Evolutionary conservation across 2,113 vertebrate species (phyloP).

Genomic region (Macroglossus sobrinus): DNA sequence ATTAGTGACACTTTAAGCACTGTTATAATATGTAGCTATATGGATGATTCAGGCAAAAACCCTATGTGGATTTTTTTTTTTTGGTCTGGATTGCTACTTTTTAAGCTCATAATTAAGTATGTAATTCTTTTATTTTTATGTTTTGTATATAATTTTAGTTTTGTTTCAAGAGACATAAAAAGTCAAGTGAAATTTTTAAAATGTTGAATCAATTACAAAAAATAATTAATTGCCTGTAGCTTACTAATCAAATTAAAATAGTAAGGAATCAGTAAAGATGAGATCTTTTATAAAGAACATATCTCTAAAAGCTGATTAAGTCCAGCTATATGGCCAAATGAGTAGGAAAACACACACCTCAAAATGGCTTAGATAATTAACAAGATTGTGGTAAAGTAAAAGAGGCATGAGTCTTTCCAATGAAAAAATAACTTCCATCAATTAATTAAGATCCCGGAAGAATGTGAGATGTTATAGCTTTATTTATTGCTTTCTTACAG

Average conservation of each 20-base stretch:
- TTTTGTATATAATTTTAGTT: not conserved
- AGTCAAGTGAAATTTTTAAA: not conserved
- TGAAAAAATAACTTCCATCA: constrained; percentile 7
- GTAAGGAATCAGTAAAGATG: not conserved
- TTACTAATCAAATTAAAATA: not conserved
- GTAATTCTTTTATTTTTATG: not conserved
- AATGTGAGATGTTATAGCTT: not conserved
- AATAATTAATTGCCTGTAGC: not conserved
- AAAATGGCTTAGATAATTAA: not conserved
- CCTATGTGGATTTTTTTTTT: not conserved
- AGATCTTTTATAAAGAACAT: not conserved
- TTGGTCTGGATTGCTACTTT: not conserved
- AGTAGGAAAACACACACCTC: not conserved
- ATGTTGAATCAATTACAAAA: not conserved
- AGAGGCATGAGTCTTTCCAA: not conserved
- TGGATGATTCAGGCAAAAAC: not conserved
- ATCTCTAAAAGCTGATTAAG: not conserved
- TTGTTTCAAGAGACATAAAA: not conserved
- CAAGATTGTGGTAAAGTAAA: not conserved
- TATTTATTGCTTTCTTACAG: not conserved
- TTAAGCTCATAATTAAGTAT: not conserved
- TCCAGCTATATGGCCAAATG: not conserved
- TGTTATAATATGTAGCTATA: not conserved
- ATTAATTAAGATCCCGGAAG: not conserved
- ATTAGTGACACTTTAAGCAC: not conserved